Evolutionary conservation across 2,797 vertebrate species (phyloP).

Genomic region (Propithecus perrieri): DNA sequence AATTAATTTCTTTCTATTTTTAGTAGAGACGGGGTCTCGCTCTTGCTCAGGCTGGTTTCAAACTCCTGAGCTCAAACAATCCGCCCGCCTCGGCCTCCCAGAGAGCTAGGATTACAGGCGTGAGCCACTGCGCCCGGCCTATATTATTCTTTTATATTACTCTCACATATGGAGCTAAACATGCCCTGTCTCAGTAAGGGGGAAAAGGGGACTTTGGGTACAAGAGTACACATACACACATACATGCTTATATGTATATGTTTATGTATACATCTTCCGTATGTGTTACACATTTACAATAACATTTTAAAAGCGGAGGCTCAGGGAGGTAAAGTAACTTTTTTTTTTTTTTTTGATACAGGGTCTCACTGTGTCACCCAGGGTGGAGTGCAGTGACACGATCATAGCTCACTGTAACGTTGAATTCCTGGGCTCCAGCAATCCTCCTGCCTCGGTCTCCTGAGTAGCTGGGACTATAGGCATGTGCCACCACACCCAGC

Average conservation of each 20-base stretch:
- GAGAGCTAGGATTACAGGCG: no score
- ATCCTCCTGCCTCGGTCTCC: no score
- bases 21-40: no score
- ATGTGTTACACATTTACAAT: not conserved
- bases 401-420: not conserved
- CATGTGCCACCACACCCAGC: no score
- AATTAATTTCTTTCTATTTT: no score
- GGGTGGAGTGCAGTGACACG: not conserved
- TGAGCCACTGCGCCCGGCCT: no score
- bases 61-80: no score
- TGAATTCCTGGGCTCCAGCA: not conserved
- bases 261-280: not conserved
- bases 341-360: not conserved
- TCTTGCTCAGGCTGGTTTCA: no score
- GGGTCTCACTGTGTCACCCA: not conserved
- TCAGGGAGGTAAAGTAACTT: constrained; percentile 9
- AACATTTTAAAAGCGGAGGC: constrained; percentile 29
- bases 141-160: not conserved
- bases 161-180: not conserved
- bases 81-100: no score
- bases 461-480: not conserved
- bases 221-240: not conserved
- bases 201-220: not conserved
- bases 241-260: not conserved
- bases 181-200: not conserved